Percentiles rank a stretch among this genome's conserved stretches.
Evolutionary conservation across 1,140 invertebrate genomes (phyloP).

Genomic region (Brachionus calyciflorus): DNA sequence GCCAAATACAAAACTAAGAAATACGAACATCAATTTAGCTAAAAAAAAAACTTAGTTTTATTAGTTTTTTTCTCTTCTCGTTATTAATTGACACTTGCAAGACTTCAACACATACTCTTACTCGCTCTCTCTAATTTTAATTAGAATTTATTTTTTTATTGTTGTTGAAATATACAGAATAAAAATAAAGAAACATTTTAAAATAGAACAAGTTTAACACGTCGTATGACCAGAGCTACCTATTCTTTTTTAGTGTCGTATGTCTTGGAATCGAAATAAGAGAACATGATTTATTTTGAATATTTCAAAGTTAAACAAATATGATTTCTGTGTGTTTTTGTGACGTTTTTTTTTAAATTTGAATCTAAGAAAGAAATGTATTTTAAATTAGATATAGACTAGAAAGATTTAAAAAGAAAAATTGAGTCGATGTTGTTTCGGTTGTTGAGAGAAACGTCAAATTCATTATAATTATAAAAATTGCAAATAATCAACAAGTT

Average conservation of each 20-base stretch:
- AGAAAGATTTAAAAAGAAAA: slow-evolving; percentile 1
- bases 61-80: slow-evolving; percentile 40
- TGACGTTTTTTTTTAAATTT: slow-evolving; percentile 31
- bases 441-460: slow-evolving; percentile 40
- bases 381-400: not conserved
- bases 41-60: slow-evolving; percentile 22
- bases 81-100: slow-evolving; percentile 46
- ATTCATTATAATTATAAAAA: slow-evolving; percentile 5
- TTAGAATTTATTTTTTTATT: slow-evolving; percentile 1
- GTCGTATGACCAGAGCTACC: slow-evolving; percentile 15
- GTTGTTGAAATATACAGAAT: no score
- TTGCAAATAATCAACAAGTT: slow-evolving; percentile 34
- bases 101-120: slow-evolving; percentile 42
- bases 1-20: slow-evolving; percentile 38
- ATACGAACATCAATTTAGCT: slow-evolving; percentile 41
- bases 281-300: slow-evolving; percentile 1
- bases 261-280: no score
- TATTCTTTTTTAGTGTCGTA: not conserved
- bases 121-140: not conserved
- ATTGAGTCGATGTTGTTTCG: not conserved
- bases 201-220: slow-evolving; percentile 31
- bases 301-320: not conserved
- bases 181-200: slow-evolving; percentile 16
- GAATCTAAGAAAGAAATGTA: not conserved
- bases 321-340: not conserved